Conservation (phyloP, 2,113 vertebrate genomes). For the Pteronura brasiliensis region DNA sequence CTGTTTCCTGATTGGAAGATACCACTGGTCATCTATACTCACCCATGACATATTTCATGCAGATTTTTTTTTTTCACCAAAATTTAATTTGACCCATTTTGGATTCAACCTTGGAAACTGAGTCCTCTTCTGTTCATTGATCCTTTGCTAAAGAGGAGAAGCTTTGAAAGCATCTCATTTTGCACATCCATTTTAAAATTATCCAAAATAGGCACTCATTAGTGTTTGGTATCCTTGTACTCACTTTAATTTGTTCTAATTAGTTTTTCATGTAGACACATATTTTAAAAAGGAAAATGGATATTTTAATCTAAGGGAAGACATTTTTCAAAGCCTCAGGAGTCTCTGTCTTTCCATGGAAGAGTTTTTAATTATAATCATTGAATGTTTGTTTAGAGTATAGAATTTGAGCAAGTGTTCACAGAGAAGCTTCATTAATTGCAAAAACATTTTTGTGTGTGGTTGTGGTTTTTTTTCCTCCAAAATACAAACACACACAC, state of each 20-base stretch:
- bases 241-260: conserved; percentile 52
- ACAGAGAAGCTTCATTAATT: not conserved
- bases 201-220: conserved; percentile 10
- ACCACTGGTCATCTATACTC: not conserved
- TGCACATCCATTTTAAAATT: conserved; percentile 33
- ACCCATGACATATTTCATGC: not conserved
- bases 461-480: not conserved
- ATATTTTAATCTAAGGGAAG: conserved; percentile 11
- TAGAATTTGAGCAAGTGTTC: not conserved
- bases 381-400: not conserved
- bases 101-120: conserved; percentile 1
- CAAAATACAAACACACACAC: not conserved
- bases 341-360: not conserved
- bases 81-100: not conserved
- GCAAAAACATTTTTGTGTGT: not conserved
- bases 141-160: not conserved
- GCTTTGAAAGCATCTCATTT: conserved; percentile 19
- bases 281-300: conserved; percentile 40
- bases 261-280: conserved; percentile 16
- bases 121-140: not conserved
- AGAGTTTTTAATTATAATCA: conserved; percentile 3
- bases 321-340: conserved; percentile 31
- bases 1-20: not conserved
- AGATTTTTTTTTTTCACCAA: not conserved
- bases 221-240: not conserved